Percentiles rank a stretch among this genome's conserved stretches.
Conservation (phyloP, 2,888 invertebrate genomes). For the Candidula unifasciata region DNA sequence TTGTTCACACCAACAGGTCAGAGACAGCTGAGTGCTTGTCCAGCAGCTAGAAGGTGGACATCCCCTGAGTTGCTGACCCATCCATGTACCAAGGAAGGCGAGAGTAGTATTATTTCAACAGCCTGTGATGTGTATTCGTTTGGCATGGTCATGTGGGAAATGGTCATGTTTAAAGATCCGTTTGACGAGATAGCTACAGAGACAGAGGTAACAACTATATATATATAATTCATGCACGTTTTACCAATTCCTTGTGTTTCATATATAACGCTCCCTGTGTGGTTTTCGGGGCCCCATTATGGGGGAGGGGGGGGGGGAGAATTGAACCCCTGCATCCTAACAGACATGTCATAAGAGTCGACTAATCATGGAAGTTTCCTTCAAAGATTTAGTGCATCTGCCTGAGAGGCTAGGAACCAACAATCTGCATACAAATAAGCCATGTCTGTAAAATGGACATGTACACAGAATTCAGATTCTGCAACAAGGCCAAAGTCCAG, state of each 20-base stretch:
- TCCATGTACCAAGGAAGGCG: constrained; percentile 57
- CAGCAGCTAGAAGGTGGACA: constrained; percentile 73
- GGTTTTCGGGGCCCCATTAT: too few relatives aligned
- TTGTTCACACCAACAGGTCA: constrained; percentile 54
- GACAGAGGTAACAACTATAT: constrained; percentile 63
- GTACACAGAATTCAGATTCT: too few relatives aligned
- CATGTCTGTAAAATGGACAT: too few relatives aligned
- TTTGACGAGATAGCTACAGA: constrained; percentile 71
- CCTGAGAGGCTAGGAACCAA: too few relatives aligned
- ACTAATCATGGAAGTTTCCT: too few relatives aligned
- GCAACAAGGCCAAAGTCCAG: too few relatives aligned
- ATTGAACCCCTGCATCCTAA: too few relatives aligned
- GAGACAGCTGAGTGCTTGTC: constrained; percentile 68
- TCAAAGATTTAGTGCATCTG: too few relatives aligned
- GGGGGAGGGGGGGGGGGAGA: too few relatives aligned
- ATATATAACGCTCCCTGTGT: background rate
- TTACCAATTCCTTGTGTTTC: background rate
- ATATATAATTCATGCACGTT: background rate
- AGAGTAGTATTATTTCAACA: constrained; percentile 60
- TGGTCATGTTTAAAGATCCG: constrained; percentile 69
- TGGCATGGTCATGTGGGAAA: constrained; percentile 74
- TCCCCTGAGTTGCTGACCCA: constrained; percentile 72
- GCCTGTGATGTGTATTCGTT: constrained; percentile 75
- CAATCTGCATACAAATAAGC: too few relatives aligned
- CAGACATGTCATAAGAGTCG: too few relatives aligned